Evolutionary conservation across 2,888 invertebrate genomes (phyloP), one percentile per base, ranked within the genome.

Genomic region (Chesias legatella): DNA sequence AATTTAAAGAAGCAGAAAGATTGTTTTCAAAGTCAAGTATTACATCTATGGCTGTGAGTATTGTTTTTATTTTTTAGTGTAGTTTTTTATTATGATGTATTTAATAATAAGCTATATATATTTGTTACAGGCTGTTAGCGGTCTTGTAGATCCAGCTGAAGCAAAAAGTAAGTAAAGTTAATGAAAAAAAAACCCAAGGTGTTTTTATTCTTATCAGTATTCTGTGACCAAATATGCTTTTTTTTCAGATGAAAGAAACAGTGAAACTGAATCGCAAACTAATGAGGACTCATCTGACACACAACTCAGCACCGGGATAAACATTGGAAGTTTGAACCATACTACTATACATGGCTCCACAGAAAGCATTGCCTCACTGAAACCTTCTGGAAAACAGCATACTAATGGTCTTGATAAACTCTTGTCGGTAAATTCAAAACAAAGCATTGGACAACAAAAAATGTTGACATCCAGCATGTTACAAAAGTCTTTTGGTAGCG

Each of bases 11-110:
- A 82, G 98, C 98, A 6, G 99, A 99, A 78, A 89, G 99, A 66
- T 84, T 98, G 6, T 98, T 98, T 79, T 98, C 98, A 0, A 98
- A 98, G 83, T 99, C 99, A 5, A 99, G 98, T 17, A 98, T 99
- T 54, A 99, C 99, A 7, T 98, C 97, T 8, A 96, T 96, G 93
- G 97, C 97, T 49, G 96, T 96, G 83, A 90, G 92, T 90, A 57
- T 70, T 33, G 43, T 25, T 28, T 4, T 22, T 5, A 1, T 22
- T 22, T 6, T 22, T 6, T 6, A 22, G n/a, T 7, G 20, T 4
- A 6, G 3, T 6, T 20, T 20, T 4, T 20, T 5, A 29, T 21
- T 20, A 29, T 10, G 10, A 20, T 23, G 27, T n/a, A 8, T n/a
- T n/a, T n/a, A n/a, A n/a, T n/a, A n/a, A n/a, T 13, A 10, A 11